A percentile compares a stretch with the other conserved stretches of the same genome.
Conservation (phyloP, 2,113 vertebrate species). For the Nestor notabilis region DNA sequence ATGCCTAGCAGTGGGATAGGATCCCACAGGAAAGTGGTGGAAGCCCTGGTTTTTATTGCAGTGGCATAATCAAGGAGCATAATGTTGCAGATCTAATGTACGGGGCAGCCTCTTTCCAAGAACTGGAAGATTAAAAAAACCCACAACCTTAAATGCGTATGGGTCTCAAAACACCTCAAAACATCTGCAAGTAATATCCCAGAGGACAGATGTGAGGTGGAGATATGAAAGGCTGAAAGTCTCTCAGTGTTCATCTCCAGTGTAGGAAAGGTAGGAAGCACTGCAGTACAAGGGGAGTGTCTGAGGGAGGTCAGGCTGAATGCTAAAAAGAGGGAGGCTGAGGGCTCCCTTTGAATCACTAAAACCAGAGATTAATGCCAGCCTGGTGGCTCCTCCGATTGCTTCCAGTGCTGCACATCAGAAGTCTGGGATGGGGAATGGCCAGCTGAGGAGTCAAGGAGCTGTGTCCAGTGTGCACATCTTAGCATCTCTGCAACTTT, state of each 20-base stretch:
- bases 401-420: neutral
- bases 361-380: neutral
- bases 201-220: neutral
- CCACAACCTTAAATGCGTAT: neutral
- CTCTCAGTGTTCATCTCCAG: neutral
- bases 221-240: neutral
- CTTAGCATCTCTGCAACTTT: accelerated
- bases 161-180: neutral
- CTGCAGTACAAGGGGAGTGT: neutral
- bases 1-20: neutral
- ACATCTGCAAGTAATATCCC: neutral
- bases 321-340: neutral
- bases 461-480: accelerated
- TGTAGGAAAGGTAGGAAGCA: neutral
- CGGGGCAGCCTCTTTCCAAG: neutral
- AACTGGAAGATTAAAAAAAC: neutral
- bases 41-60: neutral
- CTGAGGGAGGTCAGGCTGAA: neutral
- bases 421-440: neutral
- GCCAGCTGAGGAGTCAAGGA: accelerated
- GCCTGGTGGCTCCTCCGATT: neutral
- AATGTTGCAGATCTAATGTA: neutral
- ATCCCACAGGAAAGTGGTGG: accelerated
- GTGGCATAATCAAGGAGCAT: accelerated
- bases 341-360: neutral